phyloP scores from a whole-genome alignment of 2,797 vertebrate species.

The Anableps anableps region DNA sequence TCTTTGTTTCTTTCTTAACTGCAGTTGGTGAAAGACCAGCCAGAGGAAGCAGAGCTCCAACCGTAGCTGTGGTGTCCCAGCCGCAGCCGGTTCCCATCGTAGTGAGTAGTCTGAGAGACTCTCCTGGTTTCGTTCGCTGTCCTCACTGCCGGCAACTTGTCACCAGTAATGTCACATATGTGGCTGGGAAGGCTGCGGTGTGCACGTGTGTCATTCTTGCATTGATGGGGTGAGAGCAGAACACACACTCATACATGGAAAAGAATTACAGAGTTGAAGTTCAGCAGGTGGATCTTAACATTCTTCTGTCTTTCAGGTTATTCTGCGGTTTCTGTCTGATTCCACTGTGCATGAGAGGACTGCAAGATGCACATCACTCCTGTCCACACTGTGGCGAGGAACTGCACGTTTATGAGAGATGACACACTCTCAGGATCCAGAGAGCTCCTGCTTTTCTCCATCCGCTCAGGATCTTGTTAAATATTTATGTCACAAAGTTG shows the following conservation, averaged over 20 bases:
- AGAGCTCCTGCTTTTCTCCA: background rate
- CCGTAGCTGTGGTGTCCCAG: conserved; percentile 40
- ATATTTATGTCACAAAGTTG: conserved; percentile 3
- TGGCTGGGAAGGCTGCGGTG: conserved; percentile 48
- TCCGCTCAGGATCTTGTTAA: background rate
- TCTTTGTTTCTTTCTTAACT: background rate
- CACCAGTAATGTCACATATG: conserved; percentile 42
- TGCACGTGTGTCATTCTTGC: conserved; percentile 43
- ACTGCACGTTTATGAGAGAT: conserved; percentile 40
- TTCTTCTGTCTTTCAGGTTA: conserved; percentile 56
- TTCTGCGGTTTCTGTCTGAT: conserved; percentile 73
- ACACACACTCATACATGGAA: background rate
- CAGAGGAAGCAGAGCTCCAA: conserved; percentile 2
- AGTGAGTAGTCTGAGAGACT: conserved; percentile 23
- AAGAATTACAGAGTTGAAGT: background rate
- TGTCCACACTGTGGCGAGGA: conserved; percentile 62
- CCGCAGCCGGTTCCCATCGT: conserved; percentile 33
- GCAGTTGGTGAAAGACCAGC: conserved; percentile 34
- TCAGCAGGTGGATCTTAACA: background rate
- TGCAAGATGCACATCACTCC: conserved; percentile 62
- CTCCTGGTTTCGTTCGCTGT: conserved; percentile 42
- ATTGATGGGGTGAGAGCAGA: conserved; percentile 58
- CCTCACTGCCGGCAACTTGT: conserved; percentile 46
- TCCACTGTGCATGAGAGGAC: conserved; percentile 25
- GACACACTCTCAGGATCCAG: conserved; percentile 33